Evolutionary conservation across 2,113 vertebrate species (phyloP), one percentile per base, ranked within the genome.

Genomic region (Ictalurus punctatus): DNA sequence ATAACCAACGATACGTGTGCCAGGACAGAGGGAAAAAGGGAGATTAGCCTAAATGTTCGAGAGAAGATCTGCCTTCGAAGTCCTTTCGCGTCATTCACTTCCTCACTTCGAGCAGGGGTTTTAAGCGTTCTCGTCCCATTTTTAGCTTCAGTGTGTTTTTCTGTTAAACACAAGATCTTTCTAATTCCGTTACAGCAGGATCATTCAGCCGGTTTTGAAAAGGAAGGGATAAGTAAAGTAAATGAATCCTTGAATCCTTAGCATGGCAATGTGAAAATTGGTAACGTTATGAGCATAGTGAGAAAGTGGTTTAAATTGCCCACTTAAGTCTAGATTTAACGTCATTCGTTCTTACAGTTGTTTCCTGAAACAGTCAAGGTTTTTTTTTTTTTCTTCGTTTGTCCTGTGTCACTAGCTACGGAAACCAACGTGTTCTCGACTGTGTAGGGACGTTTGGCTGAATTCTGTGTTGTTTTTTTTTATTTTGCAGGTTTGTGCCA

Each of bases 1-100:
- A 71, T 81, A 56, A 81, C 69, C 0, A 52, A 48, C 44, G 74
- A 58, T 86, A 59, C 84, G 17, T 79, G 54, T 89, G 44, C 59
- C 69, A 61, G 56, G 30, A 59, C 34, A 71, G 48, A 83, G 61
- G 61, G 71, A 80, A 74, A 80, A 63, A 16, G 25, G 25, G 44
- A 95, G 94, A 94, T 95, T 94, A 94, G 90, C 82, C 91, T 91
- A 87, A 90, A 81, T 40, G 44, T 90, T 27, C n/a, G 21, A 59
- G 81, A 94, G 89, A 94, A 34, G 94, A 94, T 95, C 92, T 92
- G 92, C 91, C 88, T 90, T 94, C 90, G 16, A 91, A 93, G 93
- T 93, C 89, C 83, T 83, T 40, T 91, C 88, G 90, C 90, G 89
- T 92, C 87, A 82, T 86, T 92, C 89, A 4, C 27, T 71, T 73